Percentiles rank a stretch among this genome's conserved stretches.
Evolutionary conservation across 2,113 vertebrate species (phyloP).

Genomic region (Pagrus major): DNA sequence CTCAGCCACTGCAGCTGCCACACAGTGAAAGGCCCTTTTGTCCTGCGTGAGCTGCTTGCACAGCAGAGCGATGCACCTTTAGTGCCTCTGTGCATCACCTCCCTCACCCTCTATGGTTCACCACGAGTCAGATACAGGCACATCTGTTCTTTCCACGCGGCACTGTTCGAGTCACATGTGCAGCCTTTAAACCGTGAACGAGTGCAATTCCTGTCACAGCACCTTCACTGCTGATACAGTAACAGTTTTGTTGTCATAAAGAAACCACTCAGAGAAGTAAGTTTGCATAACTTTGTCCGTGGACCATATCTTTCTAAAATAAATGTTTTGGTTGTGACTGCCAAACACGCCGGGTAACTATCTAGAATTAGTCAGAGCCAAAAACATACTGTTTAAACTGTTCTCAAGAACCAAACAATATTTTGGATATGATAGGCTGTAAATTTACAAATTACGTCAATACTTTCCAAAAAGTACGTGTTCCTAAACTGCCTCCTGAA

Average conservation of each 20-base stretch:
- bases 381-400: background rate
- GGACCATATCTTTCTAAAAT: background rate
- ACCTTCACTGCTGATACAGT: background rate
- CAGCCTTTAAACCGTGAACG: conserved; percentile 9
- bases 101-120: conserved; percentile 31
- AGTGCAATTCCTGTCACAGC: conserved; percentile 12
- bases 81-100: conserved; percentile 41
- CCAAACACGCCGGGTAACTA: background rate
- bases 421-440: background rate
- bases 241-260: conserved; percentile 6
- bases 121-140: conserved; percentile 19
- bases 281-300: conserved; percentile 3
- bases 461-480: background rate
- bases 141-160: conserved; percentile 29
- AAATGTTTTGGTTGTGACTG: conserved; percentile 4
- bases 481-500: conserved; percentile 11
- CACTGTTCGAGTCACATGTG: background rate
- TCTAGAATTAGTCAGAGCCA: background rate
- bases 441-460: background rate
- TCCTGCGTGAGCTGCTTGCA: conserved; percentile 64
- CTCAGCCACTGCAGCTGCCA: conserved; percentile 62
- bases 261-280: background rate
- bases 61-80: conserved; percentile 64
- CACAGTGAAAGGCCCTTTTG: conserved; percentile 78
- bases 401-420: background rate